Evolutionary conservation across 2,888 invertebrate species (phyloP).

Genomic region (Drosophila flavopinicola): DNA sequence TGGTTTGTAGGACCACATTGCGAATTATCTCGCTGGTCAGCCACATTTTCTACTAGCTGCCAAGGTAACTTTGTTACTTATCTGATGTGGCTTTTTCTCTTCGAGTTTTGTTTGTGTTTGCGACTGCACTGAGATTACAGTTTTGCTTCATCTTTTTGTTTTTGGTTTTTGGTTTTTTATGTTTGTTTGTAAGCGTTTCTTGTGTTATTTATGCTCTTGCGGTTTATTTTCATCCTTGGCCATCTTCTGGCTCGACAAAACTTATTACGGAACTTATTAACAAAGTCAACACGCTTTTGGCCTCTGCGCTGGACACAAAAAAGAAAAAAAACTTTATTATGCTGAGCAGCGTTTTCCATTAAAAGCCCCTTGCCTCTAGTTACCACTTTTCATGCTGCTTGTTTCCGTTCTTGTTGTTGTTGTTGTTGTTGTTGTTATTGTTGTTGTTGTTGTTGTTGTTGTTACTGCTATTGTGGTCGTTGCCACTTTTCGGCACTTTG

Average conservation of each 20-base stretch:
- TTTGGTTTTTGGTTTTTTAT: background rate
- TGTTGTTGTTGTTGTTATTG: conserved; percentile 6
- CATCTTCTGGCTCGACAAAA: conserved; percentile 50
- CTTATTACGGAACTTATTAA: conserved; percentile 79
- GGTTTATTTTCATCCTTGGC: conserved; percentile 51
- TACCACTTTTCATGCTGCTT: conserved; percentile 9
- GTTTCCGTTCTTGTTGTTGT: too few species aligned
- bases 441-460: conserved; percentile 15
- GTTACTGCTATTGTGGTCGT: conserved; percentile 31
- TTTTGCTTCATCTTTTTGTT: too few species aligned
- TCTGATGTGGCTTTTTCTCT: background rate
- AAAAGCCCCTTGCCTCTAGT: conserved; percentile 15
- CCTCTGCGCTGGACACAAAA: conserved; percentile 34
- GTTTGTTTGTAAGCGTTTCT: conserved; percentile 35
- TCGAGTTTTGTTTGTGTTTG: conserved; percentile 19
- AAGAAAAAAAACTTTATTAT: conserved; percentile 73
- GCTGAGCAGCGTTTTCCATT: conserved; percentile 70
- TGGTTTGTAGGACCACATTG: background rate
- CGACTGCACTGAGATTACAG: conserved; percentile 16
- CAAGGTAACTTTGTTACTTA: conserved; percentile 1
- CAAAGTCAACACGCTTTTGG: conserved; percentile 74
- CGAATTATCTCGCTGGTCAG: conserved; percentile 3
- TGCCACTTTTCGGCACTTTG: conserved; percentile 49
- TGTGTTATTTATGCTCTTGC: conserved; percentile 63
- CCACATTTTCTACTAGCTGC: conserved; percentile 2